Evolutionary conservation across 23 tunicate species (phyloP), one percentile per base, ranked within the genome.

Genomic region (Clavelina lepadiformis): DNA sequence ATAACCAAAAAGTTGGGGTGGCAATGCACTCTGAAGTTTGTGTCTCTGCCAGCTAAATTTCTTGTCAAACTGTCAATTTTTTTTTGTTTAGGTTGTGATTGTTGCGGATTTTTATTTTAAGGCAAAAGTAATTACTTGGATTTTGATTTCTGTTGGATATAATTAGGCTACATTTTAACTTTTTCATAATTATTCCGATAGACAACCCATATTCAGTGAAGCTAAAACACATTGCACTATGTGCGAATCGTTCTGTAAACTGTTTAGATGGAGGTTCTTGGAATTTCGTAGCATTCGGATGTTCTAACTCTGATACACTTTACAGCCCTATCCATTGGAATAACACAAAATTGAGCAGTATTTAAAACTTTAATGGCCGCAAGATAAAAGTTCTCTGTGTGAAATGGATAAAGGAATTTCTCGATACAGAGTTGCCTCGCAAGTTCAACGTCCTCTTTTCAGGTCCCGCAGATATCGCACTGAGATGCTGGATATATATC

Each of bases 241-340:
- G 91, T 56, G 60, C 80, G 0, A 89, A 89, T 65, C 70, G 65
- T 53, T 57, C 77, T 19, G 72, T 77, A 5, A 54, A 81, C 46
- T 80, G 79, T 38, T 34, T 81, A 13, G 75, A 69, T 56, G 33
- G 54, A 24, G 83, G 83, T 2, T 66, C 69, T 38, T 34, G 52
- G 50, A 64, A 57, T 37, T 28, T 69, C 4, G 37, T 89, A 18
- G 57, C 75, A 2, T 82, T 81, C 31, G 97, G 97, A 21, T 29
- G 75, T 28, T 68, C 83, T 15, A 61, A 82, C 28, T 75, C 97
- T 24, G 74, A 81, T 38, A 80, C 75, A 5, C 11, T 89, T 8
- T 81, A 85, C 65, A 33, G 61, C 61, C 58, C 69, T 33, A 8
- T 5, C n/a, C 19, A 34, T 64, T 63, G 74, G 65, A 19, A 27